Evolutionary conservation across 1,140 invertebrate species (phyloP).

Genomic region (Lordiphosa stackelbergi): DNA sequence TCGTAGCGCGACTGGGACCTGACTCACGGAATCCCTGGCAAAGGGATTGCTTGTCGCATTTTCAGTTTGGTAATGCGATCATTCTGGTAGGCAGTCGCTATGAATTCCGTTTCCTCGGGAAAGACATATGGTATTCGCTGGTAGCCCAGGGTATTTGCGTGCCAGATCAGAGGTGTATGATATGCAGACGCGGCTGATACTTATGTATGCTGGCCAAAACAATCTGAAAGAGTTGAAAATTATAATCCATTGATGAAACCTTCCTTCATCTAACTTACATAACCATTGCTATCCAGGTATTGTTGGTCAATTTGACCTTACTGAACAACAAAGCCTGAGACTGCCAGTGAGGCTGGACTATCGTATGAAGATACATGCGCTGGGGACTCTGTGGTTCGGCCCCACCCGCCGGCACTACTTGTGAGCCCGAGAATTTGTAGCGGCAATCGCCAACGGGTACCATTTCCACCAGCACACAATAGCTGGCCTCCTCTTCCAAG

Average conservation of each 20-base stretch:
- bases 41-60: conserved; percentile 97
- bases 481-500: conserved; percentile 86
- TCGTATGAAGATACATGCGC: conserved; percentile 90
- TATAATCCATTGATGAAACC: conserved; percentile 4
- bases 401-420: conserved; percentile 90
- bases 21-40: conserved; percentile 94
- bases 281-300: conserved; percentile 88
- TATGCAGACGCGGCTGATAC: conserved; percentile 89
- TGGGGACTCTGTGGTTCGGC: conserved; percentile 89
- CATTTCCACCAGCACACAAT: conserved; percentile 90
- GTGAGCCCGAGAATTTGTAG: conserved; percentile 83
- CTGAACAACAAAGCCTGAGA: conserved; percentile 88
- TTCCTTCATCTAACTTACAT: conserved; percentile 79
- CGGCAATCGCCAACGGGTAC: conserved; percentile 82
- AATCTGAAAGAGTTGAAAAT: conserved; percentile 80
- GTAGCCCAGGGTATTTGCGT: conserved; percentile 82
- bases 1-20: conserved; percentile 84
- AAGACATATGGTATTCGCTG: conserved; percentile 87
- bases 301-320: conserved; percentile 94
- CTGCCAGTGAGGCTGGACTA: conserved; percentile 91
- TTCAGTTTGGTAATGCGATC: conserved; percentile 90
- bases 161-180: conserved; percentile 85
- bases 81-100: conserved; percentile 90
- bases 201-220: conserved; percentile 96
- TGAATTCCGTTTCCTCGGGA: conserved; percentile 90